A percentile compares a stretch with the other conserved stretches of the same genome.
phyloP scores from a whole-genome alignment of 1,140 invertebrate genomes.

The Theocolax elegans region DNA sequence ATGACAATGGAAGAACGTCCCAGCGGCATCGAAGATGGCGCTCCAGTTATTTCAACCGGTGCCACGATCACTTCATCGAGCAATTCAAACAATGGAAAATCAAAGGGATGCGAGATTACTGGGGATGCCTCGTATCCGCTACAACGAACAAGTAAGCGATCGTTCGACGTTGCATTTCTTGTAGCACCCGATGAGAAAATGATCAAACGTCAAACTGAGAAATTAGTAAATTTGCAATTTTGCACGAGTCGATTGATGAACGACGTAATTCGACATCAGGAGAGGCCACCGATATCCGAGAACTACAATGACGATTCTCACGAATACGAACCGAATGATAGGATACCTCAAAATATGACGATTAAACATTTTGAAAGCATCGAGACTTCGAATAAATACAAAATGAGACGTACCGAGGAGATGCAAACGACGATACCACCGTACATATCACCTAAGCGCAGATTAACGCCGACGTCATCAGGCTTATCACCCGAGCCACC shows the following conservation, averaged over 20 bases:
- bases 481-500: constrained; percentile 56
- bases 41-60: constrained; percentile 56
- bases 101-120: constrained; percentile 52
- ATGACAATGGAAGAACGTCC: constrained; percentile 69
- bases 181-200: constrained; percentile 86
- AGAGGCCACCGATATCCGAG: not conserved
- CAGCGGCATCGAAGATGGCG: constrained; percentile 62
- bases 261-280: constrained; percentile 18
- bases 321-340: constrained; percentile 44
- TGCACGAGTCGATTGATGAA: constrained; percentile 23
- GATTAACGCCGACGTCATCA: constrained; percentile 61
- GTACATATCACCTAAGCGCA: constrained; percentile 55
- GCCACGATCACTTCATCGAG: constrained; percentile 45
- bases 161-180: constrained; percentile 88
- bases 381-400: constrained; percentile 36
- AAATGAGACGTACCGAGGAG: constrained; percentile 48
- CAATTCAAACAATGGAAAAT: not conserved
- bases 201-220: constrained; percentile 74
- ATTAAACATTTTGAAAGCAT: constrained; percentile 57
- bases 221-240: constrained; percentile 69
- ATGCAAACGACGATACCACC: constrained; percentile 49
- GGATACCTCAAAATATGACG: constrained; percentile 55
- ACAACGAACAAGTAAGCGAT: constrained; percentile 72
- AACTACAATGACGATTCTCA: constrained; percentile 25
- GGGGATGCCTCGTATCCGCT: constrained; percentile 60